Base-by-base conservation (phyloP, 2,888 invertebrate genomes). In the Drosophila gaucha region DNA sequence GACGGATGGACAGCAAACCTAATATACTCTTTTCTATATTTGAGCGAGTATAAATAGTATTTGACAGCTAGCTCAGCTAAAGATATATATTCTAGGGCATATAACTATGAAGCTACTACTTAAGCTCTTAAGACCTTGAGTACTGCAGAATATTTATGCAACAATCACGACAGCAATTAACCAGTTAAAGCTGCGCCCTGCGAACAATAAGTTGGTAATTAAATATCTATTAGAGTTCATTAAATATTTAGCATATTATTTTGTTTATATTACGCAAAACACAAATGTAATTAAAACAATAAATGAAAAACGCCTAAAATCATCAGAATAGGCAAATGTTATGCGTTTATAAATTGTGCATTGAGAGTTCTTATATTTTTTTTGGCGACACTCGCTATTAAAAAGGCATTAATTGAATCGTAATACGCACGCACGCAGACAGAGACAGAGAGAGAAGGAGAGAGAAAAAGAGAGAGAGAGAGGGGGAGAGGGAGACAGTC, bases 401-500 rank as follows among this genome's bases (percentile, higher is more conserved):
- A 72, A 72, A 72, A 52, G 35, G 6, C 69, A 72, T 72, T 74
- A 68, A 73, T 72, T 73, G 41, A 68, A 64, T 52, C 38, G 55
- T 50, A 56, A 70, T 41, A 54, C 22, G 52, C 30, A 39, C 18
- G 22, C 47, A 44, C 38, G 6, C n/a, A 18, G 5, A 6, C 2
- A 38, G 14, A 51, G 33, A 30, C 6, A 5, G n/a, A 2, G 26
- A 28, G 14, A 18, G n/a, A 20, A 12, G 2, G 5, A 12, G 36
- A 18, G 36, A 8, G 22, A 8, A n/a, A n/a, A 3, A n/a, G 39
- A 2, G 1, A 5, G 22, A 22, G 22, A 22, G 22, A 22, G 22
- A 22, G 22, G 5, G 22, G 5, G 22, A 22, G 22, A 22, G 22
- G 5, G 10, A 16, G 24, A 6, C 20, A 20, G 33, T 20, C 33